These are phyloP conservation scores for Eupithecia vulgata DNA, from an alignment of 2,888 invertebrate genomes.

Conservation along the genomic window DNA sequence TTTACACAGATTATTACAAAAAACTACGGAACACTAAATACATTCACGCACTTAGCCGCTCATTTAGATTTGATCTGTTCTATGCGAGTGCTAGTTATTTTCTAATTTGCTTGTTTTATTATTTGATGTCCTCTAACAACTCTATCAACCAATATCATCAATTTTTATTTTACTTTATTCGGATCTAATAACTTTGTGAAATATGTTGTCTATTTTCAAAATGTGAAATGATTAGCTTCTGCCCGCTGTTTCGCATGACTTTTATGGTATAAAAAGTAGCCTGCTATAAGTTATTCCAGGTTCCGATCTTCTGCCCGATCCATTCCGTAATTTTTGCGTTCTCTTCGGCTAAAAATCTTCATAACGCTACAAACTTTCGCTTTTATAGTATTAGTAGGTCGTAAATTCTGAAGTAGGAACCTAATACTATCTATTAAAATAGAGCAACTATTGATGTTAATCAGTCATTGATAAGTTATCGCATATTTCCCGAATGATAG, in stretches of 20 bases:
- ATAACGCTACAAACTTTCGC: too few species aligned
- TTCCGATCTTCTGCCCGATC: too few species aligned
- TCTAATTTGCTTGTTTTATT: not conserved
- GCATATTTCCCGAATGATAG: constrained; percentile 13
- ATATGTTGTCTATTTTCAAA: not conserved
- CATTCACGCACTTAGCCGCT: not conserved
- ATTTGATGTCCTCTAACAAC: not conserved
- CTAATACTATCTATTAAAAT: constrained; percentile 7
- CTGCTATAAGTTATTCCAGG: too few species aligned
- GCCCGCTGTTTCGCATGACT: too few species aligned
- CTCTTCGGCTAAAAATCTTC: too few species aligned
- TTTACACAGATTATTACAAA: not conserved
- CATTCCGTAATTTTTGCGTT: too few species aligned
- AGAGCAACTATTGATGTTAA: not conserved
- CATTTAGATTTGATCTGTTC: constrained; percentile 3
- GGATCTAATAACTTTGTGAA: not conserved
- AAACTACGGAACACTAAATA: not conserved
- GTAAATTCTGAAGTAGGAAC: not conserved
- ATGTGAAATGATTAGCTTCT: not conserved
- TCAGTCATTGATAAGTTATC: constrained; percentile 19
- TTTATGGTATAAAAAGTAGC: too few species aligned
- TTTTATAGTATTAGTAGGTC: not conserved
- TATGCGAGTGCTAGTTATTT: not conserved
- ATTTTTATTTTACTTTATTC: not conserved
- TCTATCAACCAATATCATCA: not conserved